Percentiles rank a stretch among this genome's conserved stretches.
These are phyloP conservation scores for Podarcis lilfordi DNA, from an alignment of 2,797 vertebrate species.

Conservation along the genomic window DNA sequence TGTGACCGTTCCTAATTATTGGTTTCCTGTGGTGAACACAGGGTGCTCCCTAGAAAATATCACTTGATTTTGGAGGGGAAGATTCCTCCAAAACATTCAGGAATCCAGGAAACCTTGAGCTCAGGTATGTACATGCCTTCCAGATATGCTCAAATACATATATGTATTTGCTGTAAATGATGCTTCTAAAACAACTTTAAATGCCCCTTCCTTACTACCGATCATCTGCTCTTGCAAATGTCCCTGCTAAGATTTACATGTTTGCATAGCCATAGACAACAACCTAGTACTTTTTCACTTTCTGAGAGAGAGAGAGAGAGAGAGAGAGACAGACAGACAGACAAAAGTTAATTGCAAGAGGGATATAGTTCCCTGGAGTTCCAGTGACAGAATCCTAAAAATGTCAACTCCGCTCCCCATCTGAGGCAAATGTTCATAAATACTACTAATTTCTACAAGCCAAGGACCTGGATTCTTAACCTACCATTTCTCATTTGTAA, in stretches of 20 bases:
- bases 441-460: constrained; percentile 45
- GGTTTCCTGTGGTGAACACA: neutral
- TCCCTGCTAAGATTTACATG: constrained; percentile 18
- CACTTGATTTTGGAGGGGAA: neutral
- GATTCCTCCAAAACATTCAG: neutral
- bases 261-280: constrained; percentile 32
- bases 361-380: neutral
- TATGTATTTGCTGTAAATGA: neutral
- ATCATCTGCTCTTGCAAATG: constrained; percentile 29
- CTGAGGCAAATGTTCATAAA: constrained; percentile 30
- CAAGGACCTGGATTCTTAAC: constrained; percentile 51
- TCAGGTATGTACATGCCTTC: neutral
- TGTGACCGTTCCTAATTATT: neutral
- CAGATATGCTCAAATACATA: too few species aligned
- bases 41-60: neutral
- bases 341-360: neutral
- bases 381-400: constrained; percentile 15
- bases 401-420: neutral
- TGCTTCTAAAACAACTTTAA: neutral
- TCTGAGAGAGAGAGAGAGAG: neutral
- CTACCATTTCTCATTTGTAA: constrained; percentile 47
- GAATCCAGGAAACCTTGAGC: neutral
- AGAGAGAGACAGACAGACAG: too few species aligned
- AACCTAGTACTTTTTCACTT: neutral
- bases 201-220: too few species aligned